Percentiles rank a stretch among this genome's conserved stretches.
Evolutionary conservation across 2,888 invertebrate genomes (phyloP).

Genomic region (Chymomyza fuscimana): DNA sequence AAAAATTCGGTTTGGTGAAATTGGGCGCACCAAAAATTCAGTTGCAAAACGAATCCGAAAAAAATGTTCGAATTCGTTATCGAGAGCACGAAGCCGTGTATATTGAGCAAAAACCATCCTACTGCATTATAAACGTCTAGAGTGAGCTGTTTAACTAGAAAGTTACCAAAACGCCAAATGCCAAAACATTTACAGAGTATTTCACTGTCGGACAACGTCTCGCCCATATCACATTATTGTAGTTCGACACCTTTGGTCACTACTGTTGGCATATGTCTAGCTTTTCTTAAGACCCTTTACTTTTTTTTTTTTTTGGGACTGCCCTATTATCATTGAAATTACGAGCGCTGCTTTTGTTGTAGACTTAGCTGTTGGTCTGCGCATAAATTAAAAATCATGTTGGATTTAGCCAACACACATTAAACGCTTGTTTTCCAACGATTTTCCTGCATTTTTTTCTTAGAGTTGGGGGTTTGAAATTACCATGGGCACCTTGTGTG

Average conservation of each 20-base stretch:
- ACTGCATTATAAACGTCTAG: too few species aligned
- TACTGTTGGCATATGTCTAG: slow-evolving; percentile 10
- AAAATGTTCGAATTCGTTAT: too few species aligned
- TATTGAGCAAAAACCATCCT: too few species aligned
- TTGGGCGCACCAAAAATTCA: too few species aligned
- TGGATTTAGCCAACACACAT: slow-evolving; percentile 36
- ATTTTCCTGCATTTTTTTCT: background rate
- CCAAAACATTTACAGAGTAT: too few species aligned
- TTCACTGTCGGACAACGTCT: too few species aligned
- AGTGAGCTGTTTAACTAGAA: too few species aligned
- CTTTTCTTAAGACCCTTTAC: slow-evolving; percentile 17
- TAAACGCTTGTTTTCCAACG: slow-evolving; percentile 61
- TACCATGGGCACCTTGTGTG: slow-evolving; percentile 41
- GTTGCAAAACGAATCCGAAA: too few species aligned
- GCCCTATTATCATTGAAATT: slow-evolving; percentile 59
- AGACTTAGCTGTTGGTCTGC: slow-evolving; percentile 10
- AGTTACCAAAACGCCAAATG: too few species aligned
- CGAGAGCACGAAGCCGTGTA: too few species aligned
- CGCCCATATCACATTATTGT: too few species aligned
- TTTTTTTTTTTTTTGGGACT: slow-evolving; percentile 4
- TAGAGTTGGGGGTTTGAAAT: background rate
- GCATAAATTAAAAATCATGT: slow-evolving; percentile 73
- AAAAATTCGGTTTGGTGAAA: too few species aligned
- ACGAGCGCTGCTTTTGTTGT: slow-evolving; percentile 18
- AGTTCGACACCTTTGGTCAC: background rate